Base-by-base conservation (phyloP, 2,888 invertebrate species). In the Volucella inflata region DNA sequence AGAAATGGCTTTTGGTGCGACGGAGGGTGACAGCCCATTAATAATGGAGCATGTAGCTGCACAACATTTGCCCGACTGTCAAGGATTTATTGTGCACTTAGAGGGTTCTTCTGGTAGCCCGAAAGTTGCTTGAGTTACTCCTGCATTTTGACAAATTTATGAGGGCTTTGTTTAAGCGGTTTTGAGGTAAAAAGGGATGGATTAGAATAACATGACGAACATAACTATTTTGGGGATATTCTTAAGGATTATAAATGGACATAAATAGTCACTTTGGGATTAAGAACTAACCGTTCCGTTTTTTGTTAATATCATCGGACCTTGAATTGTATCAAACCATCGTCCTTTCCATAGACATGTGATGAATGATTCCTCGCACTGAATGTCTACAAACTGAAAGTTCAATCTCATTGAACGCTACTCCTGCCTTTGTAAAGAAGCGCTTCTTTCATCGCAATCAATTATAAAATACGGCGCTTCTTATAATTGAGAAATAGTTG, bases 21-120 rank as follows among this genome's bases (percentile, higher is more conserved):
- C 84, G 75, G 60, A 60, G 50, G 80, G 80, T 84, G 84, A 80
- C 84, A 80, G 75, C 79, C 60, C 80, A 84, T 84, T 84, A 84
- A 84, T 84, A 84, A 84, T 80, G 75, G 70, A 60, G 62, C 71
- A 71, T 76, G 75, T 67, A 71, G 75, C 75, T 21, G 71, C 50
- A 65, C 65, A 67, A 67, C 75, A 53, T 71, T 84, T 60, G 79
- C 65, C 78, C 57, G 74, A 78, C 79, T 74, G 83, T 78, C 83
- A 83, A 59, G 75, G 80, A 84, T 84, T 84, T 84, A 84, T 80
- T 79, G 65, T 79, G 79, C 84, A 84, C 79, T 84, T 80, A 55
- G 62, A 53, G 48, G 40, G 62, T 55, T 68, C 68, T 64, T 67
- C 2, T 16, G n/a, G 14, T 6, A 4, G 4, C 48, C 42, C 10